phyloP scores from a whole-genome alignment of 2,888 invertebrate genomes.

The Zootermopsis nevadensis region DNA sequence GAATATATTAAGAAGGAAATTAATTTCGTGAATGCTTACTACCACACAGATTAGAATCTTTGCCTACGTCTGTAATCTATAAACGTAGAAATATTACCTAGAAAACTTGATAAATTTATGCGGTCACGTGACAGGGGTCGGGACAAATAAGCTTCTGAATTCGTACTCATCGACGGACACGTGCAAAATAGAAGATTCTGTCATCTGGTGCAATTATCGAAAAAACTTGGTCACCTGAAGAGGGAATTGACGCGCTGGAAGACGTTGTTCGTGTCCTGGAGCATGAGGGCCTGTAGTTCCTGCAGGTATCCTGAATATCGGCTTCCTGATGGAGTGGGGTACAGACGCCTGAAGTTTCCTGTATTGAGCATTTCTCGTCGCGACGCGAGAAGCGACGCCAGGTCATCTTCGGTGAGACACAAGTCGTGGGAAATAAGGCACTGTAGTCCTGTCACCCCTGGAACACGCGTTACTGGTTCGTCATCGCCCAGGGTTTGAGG shows the following conservation, averaged over 20 bases:
- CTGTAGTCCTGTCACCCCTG: slow-evolving; percentile 55
- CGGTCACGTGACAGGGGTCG: no score
- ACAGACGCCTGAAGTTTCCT: slow-evolving; percentile 57
- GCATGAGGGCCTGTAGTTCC: slow-evolving; percentile 31
- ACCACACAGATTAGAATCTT: no score
- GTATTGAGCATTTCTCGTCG: slow-evolving; percentile 57
- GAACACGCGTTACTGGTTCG: not conserved
- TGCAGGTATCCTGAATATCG: slow-evolving; percentile 42
- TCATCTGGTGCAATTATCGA: no score
- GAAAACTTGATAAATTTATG: no score
- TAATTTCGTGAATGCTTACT: no score
- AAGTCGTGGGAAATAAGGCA: slow-evolving; percentile 58
- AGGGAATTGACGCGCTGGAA: slow-evolving; percentile 36
- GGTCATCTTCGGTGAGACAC: slow-evolving; percentile 59
- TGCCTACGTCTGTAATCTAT: no score
- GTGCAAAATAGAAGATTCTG: no score
- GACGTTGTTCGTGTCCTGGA: slow-evolving; percentile 30
- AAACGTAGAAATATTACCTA: no score
- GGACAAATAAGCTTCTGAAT: no score
- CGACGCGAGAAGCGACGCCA: slow-evolving; percentile 57
- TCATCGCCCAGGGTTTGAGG: no score
- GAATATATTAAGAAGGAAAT: no score
- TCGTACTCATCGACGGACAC: no score
- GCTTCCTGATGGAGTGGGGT: slow-evolving; percentile 49
- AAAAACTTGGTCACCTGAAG: slow-evolving; percentile 34